phyloP scores from a whole-genome alignment of 92 coral and sea anemone species.

The Palythoa heliodiscus region DNA sequence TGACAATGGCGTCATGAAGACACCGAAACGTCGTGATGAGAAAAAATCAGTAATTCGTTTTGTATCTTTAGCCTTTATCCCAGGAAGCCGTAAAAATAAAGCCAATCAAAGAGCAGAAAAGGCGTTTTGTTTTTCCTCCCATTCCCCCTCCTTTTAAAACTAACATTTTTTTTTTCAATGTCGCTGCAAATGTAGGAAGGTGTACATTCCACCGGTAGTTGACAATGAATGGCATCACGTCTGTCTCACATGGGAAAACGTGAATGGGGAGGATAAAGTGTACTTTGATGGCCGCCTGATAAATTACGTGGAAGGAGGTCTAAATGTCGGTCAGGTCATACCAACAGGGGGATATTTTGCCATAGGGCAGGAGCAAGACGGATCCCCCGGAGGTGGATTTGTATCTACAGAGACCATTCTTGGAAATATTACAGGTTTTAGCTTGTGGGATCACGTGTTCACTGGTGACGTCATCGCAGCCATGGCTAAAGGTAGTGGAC shows the following conservation, averaged over 20 bases:
- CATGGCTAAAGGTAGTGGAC: constrained; percentile 25
- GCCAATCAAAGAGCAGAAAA: too few species aligned
- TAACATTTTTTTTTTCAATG: too few species aligned
- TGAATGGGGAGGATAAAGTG: not conserved
- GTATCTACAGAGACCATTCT: not conserved
- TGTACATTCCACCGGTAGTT: not conserved
- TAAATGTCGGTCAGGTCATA: not conserved
- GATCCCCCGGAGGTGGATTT: constrained; percentile 13
- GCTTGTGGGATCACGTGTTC: constrained; percentile 26
- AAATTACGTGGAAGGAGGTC: not conserved
- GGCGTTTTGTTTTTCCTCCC: too few species aligned
- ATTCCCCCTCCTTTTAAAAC: too few species aligned
- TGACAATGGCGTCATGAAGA: too few species aligned
- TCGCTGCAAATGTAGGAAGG: not conserved
- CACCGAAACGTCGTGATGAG: too few species aligned
- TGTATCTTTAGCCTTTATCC: too few species aligned
- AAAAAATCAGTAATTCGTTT: too few species aligned
- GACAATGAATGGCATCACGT: constrained; percentile 14
- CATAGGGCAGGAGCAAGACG: constrained; percentile 30
- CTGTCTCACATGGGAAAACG: not conserved
- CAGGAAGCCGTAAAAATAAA: too few species aligned
- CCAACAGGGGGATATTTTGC: constrained; percentile 31
- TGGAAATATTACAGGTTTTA: constrained; percentile 22
- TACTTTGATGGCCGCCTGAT: constrained; percentile 23
- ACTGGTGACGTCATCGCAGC: constrained; percentile 19